These are phyloP conservation scores for Cherax quadricarinatus DNA, from an alignment of 1,140 invertebrate species.

Conservation along the genomic window DNA sequence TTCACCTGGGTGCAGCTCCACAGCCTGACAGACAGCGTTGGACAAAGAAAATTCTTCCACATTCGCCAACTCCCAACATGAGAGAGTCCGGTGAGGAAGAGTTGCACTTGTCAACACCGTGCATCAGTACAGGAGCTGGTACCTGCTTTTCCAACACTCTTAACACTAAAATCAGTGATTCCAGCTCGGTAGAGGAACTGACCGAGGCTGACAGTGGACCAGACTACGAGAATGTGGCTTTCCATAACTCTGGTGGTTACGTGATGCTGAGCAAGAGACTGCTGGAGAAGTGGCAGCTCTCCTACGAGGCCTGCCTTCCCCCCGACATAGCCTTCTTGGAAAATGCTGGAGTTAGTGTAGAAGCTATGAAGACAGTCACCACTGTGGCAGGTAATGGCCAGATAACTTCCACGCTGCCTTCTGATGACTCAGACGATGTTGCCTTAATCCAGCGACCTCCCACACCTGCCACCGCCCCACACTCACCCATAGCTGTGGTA, in stretches of 20 bases:
- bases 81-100: neutral
- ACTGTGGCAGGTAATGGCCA: conserved; percentile 37
- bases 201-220: neutral
- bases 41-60: conserved; percentile 32
- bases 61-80: conserved; percentile 15
- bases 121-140: conserved; percentile 31
- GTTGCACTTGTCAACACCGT: conserved; percentile 44
- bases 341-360: neutral
- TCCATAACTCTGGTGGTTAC: conserved; percentile 58
- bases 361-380: neutral
- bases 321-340: conserved; percentile 19
- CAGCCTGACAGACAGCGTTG: neutral
- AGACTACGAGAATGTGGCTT: conserved; percentile 64
- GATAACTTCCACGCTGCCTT: conserved; percentile 37
- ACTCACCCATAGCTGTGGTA: conserved; percentile 4
- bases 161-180: conserved; percentile 17
- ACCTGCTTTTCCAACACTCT: conserved; percentile 22
- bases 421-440: conserved; percentile 56
- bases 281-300: conserved; percentile 61
- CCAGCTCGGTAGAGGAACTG: neutral
- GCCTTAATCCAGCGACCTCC: conserved; percentile 55
- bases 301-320: conserved; percentile 60
- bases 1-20: neutral
- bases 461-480: conserved; percentile 12
- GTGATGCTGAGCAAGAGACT: conserved; percentile 64